phyloP scores from a whole-genome alignment of 2,113 vertebrate species.

The Protomyctophum bolini region DNA sequence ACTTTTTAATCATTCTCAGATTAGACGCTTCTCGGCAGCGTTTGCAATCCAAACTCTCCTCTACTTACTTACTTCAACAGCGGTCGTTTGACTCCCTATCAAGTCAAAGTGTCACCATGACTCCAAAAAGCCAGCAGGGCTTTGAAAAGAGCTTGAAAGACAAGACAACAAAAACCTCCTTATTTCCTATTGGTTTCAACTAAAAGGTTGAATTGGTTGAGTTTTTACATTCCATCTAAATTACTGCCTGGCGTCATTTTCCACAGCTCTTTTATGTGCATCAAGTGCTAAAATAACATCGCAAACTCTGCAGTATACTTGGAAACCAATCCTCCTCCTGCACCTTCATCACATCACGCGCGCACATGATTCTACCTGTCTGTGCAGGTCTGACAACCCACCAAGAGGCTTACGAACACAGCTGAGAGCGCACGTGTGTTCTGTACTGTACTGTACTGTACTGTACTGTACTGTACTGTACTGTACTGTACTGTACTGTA shows the following conservation, averaged over 20 bases:
- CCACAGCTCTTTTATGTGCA: neutral
- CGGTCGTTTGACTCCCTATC: neutral
- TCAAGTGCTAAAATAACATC: neutral
- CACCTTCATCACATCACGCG: too few species aligned
- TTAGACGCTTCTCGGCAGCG: slow-evolving; percentile 30
- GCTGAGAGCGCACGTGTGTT: slow-evolving; percentile 45
- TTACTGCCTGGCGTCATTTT: neutral
- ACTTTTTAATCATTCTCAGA: slow-evolving; percentile 38
- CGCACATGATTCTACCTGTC: slow-evolving; percentile 40
- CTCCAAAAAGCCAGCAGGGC: slow-evolving; percentile 6
- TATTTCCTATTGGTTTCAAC: neutral
- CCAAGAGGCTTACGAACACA: slow-evolving; percentile 38
- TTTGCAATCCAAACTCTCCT: neutral
- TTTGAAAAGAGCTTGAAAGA: slow-evolving; percentile 20
- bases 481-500: too few species aligned
- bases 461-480: too few species aligned
- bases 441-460: too few species aligned
- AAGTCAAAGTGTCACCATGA: neutral
- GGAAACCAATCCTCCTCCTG: neutral
- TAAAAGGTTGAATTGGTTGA: neutral
- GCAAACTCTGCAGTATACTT: too few species aligned
- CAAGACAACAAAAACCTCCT: slow-evolving; percentile 9
- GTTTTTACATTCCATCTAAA: neutral
- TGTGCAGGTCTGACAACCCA: slow-evolving; percentile 50
- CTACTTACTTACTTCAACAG: slow-evolving; percentile 41